phyloP scores from a whole-genome alignment of 2,113 vertebrate genomes.

The Amphiprion ocellaris region DNA sequence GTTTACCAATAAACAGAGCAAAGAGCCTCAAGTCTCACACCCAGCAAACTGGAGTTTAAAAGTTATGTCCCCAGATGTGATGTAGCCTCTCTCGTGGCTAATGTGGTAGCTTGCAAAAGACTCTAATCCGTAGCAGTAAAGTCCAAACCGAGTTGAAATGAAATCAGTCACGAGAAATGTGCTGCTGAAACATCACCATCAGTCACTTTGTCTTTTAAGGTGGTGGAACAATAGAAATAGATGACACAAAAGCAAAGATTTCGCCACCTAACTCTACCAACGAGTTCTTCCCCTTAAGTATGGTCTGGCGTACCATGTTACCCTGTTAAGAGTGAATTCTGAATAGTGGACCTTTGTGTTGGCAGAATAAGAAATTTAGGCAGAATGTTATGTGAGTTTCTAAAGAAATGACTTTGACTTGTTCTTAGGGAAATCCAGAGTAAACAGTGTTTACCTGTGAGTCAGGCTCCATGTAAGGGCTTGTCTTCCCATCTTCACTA shows the following conservation, averaged over 20 bases:
- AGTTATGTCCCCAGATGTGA: conserved; percentile 33
- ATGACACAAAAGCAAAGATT: no score
- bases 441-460: conserved; percentile 87
- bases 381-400: not conserved
- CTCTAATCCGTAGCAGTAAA: not conserved
- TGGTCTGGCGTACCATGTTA: not conserved
- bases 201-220: not conserved
- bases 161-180: not conserved
- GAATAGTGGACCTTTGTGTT: not conserved
- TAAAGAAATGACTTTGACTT: not conserved
- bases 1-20: conserved; percentile 65
- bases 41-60: conserved; percentile 23
- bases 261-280: not conserved
- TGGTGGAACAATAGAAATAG: no score
- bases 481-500: conserved; percentile 90
- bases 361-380: conserved; percentile 4
- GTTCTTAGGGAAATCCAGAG: not conserved
- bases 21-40: conserved; percentile 31
- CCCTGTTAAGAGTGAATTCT: no score
- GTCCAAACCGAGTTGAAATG: not conserved
- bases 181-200: not conserved
- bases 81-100: conserved; percentile 15
- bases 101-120: not conserved
- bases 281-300: not conserved
- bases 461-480: conserved; percentile 88